These are phyloP conservation scores for Ormyrus thymus DNA, from an alignment of 2,888 invertebrate species.

Conservation along the genomic window DNA sequence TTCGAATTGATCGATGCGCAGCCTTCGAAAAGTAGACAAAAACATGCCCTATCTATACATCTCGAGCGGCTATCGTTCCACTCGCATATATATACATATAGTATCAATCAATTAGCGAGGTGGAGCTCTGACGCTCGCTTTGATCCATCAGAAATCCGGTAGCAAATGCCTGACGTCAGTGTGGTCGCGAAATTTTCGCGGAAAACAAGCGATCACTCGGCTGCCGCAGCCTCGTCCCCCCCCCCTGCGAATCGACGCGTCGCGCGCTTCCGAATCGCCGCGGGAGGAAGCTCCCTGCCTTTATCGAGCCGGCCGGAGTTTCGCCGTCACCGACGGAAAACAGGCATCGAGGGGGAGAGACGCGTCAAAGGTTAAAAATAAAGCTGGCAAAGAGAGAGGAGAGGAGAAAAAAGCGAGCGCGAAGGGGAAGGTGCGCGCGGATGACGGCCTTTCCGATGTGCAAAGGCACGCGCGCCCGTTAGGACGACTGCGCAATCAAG, in stretches of 20 bases:
- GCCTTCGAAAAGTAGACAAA: constrained; percentile 12
- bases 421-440: background rate
- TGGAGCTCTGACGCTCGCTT: too few species aligned
- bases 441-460: background rate
- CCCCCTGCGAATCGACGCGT: constrained; percentile 1
- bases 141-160: background rate
- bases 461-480: background rate
- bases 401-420: background rate
- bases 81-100: constrained; percentile 8
- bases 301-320: background rate
- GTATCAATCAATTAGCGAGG: constrained; percentile 36
- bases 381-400: background rate
- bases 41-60: constrained; percentile 21
- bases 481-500: background rate
- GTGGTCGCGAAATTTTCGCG: too few species aligned
- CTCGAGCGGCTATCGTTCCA: background rate
- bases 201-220: too few species aligned
- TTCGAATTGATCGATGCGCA: constrained; percentile 25
- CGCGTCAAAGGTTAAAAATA: constrained; percentile 24
- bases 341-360: background rate
- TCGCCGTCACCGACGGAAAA: background rate
- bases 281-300: background rate
- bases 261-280: constrained; percentile 13
- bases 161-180: too few species aligned
- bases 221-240: background rate